These are phyloP conservation scores for Hephaestus fuliginosus DNA, from an alignment of 2,797 vertebrate species.

Conservation along the genomic window DNA sequence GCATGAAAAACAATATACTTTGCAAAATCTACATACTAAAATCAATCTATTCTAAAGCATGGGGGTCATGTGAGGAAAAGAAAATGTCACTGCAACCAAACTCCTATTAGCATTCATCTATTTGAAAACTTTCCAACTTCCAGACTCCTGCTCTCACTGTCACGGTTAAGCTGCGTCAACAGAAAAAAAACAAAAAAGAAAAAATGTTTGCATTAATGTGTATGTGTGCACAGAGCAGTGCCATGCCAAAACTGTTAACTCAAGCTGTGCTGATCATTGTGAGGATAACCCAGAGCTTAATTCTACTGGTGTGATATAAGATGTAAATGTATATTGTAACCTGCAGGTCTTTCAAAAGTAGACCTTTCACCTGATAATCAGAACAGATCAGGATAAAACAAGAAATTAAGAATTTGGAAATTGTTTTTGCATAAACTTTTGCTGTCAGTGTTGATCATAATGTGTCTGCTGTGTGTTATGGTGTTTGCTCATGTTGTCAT, in stretches of 20 bases:
- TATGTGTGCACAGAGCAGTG: not conserved
- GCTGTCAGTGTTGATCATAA: constrained; percentile 43
- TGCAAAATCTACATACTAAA: constrained; percentile 45
- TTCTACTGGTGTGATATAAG: not conserved
- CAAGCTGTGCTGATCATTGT: not conserved
- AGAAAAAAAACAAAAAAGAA: not conserved
- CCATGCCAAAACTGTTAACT: not conserved
- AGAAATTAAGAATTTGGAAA: not conserved
- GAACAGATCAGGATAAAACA: not conserved
- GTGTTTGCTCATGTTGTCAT: constrained; percentile 39
- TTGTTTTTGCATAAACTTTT: not conserved
- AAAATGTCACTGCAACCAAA: constrained; percentile 65
- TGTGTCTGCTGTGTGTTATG: constrained; percentile 20
- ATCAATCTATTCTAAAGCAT: constrained; percentile 22
- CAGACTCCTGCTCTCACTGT: constrained; percentile 25
- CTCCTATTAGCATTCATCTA: constrained; percentile 37
- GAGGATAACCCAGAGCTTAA: not conserved
- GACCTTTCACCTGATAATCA: not conserved
- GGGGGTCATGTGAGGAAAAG: constrained; percentile 19
- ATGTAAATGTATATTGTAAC: not conserved
- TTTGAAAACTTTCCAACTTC: constrained; percentile 33
- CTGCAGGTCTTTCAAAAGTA: not conserved
- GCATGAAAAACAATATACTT: constrained; percentile 50
- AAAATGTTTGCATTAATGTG: not conserved
- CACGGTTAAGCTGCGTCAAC: not conserved